Evolutionary conservation across 2,113 vertebrate genomes (phyloP).

Genomic region (Heterotilapia buettikoferi): DNA sequence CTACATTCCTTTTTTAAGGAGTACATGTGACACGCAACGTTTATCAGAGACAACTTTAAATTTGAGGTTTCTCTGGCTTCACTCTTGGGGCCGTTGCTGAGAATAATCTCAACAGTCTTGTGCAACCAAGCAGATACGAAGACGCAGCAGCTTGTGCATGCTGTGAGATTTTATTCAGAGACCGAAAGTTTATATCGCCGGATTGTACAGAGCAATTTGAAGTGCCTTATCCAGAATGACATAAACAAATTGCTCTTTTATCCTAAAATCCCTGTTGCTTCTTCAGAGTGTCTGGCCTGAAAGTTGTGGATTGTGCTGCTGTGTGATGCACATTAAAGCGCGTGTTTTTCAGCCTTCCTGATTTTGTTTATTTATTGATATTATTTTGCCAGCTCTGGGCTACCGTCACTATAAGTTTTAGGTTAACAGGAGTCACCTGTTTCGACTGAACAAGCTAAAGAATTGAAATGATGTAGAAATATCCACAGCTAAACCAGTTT

Average conservation of each 20-base stretch:
- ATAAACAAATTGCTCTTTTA: conserved; percentile 59
- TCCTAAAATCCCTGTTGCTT: background rate
- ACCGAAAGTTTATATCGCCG: conserved; percentile 39
- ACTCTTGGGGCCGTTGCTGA: background rate
- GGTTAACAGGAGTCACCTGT: background rate
- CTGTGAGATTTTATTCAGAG: background rate
- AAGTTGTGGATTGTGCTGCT: background rate
- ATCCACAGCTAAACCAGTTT: background rate
- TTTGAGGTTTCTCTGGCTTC: conserved; percentile 9
- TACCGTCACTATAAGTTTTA: conserved; percentile 1
- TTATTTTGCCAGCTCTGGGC: conserved; percentile 44
- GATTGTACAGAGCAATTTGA: conserved; percentile 67
- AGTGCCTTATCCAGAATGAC: conserved; percentile 63
- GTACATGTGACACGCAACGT: conserved; percentile 17
- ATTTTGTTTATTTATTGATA: background rate
- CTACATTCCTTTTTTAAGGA: conserved; percentile 57
- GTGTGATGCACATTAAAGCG: background rate
- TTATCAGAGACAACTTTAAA: conserved; percentile 6
- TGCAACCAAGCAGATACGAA: background rate
- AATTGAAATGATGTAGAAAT: background rate
- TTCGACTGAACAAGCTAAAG: conserved; percentile 27
- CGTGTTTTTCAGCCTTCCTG: background rate
- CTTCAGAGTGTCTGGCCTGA: background rate
- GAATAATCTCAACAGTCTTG: background rate
- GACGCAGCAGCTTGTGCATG: background rate